Base-by-base conservation (phyloP, 2,888 invertebrate species). In the Conus canariensis region DNA sequence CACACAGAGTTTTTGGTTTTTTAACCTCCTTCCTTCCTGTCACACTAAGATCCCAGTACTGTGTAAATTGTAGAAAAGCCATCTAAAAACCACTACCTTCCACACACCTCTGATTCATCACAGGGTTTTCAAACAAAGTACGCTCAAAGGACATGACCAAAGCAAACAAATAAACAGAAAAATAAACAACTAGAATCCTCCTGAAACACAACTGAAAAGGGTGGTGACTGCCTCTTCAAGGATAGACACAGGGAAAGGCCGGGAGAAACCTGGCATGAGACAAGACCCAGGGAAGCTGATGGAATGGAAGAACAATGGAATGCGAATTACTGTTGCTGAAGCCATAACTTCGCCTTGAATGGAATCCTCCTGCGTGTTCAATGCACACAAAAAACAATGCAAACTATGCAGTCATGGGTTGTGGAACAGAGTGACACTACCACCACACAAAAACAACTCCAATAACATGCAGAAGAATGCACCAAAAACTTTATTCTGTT, bases 371-470 rank as follows among this genome's bases (percentile, higher is more conserved):
- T 83, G 83, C 83, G 58, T 3, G 58, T 14, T 22, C 58, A 83
- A 83, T 56, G 83, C 58, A 83, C 83, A 83, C 83, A 83, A 6
- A 83, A 83, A 8, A 83, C 16, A 22, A 70, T 19, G 22, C 12
- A 25, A 83, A 83, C 19, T 58, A 58, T 83, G 83, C 83, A 83
- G 83, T 83, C 83, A 83, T 83, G 25, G 56, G 58, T 45, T 58
- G 30, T 77, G 77, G n/a, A 74, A 74, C n/a, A 74, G n/a, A 74
- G 74, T 74, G 74, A 8, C 19, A 9, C 74, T 0, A 64, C 64
- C 12, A 10, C 12, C 64, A 64, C 64, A 64, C 10, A 64, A 64
- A 64, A 64, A 10, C 64, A 64, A 10, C 64, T 14, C 64, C 64
- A 64, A 64, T 14, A 4, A 64, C 64, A 64, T 16, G 16, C 64